Conservation (phyloP, 2,797 vertebrate species). For the Austrolebias charrua region DNA sequence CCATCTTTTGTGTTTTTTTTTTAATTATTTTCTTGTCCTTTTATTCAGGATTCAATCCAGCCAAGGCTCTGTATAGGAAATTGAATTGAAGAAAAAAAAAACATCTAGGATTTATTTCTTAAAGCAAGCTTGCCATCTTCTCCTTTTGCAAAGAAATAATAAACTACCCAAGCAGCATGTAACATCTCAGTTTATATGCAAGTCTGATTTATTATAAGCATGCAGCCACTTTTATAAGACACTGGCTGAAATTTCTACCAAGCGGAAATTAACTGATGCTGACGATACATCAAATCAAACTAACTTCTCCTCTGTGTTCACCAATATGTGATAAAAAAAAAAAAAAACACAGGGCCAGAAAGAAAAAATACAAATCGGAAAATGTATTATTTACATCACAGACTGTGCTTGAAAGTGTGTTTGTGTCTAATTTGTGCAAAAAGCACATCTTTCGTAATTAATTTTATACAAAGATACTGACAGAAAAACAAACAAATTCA, state of each 20-base stretch:
- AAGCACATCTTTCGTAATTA: neutral
- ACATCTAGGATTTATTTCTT: constrained; percentile 12
- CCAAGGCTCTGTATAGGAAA: constrained; percentile 22
- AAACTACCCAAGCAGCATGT: constrained; percentile 20
- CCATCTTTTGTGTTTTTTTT: too few species aligned
- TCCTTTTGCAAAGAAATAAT: constrained; percentile 38
- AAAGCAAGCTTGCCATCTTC: constrained; percentile 2
- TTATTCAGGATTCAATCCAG: neutral
- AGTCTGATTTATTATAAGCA: constrained; percentile 60
- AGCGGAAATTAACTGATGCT: constrained; percentile 54
- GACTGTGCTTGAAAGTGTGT: constrained; percentile 21
- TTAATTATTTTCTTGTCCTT: neutral
- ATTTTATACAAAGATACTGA: neutral
- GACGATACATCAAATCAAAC: constrained; percentile 16
- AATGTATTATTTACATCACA: constrained; percentile 24
- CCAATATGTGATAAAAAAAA: constrained; percentile 29
- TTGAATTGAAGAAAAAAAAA: constrained; percentile 28
- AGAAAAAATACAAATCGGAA: constrained; percentile 2
- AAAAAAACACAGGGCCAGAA: neutral
- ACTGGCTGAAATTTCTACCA: constrained; percentile 48
- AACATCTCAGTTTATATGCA: constrained; percentile 34
- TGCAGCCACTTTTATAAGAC: constrained; percentile 44
- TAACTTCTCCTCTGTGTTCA: constrained; percentile 31
- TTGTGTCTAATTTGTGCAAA: neutral
- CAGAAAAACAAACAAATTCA: neutral